Conservation (phyloP, 1,140 invertebrate genomes). For the Hypothenemus hampei region DNA sequence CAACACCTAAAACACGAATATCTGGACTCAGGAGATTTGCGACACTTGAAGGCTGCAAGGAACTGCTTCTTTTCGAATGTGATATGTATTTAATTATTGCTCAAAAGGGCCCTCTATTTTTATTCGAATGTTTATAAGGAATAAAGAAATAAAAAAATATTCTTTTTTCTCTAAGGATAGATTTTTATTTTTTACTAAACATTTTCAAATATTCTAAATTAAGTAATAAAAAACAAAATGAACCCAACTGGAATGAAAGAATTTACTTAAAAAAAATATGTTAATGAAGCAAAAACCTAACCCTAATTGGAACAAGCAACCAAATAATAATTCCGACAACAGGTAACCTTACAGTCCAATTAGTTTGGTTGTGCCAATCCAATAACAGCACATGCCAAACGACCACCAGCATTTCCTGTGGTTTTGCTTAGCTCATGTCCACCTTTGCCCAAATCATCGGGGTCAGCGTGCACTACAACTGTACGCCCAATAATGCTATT, state of each 20-base stretch:
- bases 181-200: too few relatives aligned
- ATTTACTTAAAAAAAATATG: background rate
- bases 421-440: conserved; percentile 90
- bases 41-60: too few relatives aligned
- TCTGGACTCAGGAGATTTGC: too few relatives aligned
- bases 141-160: too few relatives aligned
- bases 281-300: background rate
- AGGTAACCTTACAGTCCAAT: background rate
- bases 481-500: conserved; percentile 84
- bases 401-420: conserved; percentile 95
- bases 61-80: too few relatives aligned
- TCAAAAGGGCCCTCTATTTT: too few relatives aligned
- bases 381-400: conserved; percentile 96
- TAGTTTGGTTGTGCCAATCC: conserved; percentile 63
- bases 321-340: background rate
- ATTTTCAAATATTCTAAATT: too few relatives aligned
- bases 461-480: conserved; percentile 87
- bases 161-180: too few relatives aligned
- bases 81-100: too few relatives aligned
- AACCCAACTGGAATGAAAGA: background rate
- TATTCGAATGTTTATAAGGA: too few relatives aligned
- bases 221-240: conserved; percentile 1
- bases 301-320: background rate
- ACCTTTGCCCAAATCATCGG: conserved; percentile 91
- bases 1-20: too few relatives aligned